Conservation (phyloP, 2,888 invertebrate species). For the Myopa tessellatipennis region DNA sequence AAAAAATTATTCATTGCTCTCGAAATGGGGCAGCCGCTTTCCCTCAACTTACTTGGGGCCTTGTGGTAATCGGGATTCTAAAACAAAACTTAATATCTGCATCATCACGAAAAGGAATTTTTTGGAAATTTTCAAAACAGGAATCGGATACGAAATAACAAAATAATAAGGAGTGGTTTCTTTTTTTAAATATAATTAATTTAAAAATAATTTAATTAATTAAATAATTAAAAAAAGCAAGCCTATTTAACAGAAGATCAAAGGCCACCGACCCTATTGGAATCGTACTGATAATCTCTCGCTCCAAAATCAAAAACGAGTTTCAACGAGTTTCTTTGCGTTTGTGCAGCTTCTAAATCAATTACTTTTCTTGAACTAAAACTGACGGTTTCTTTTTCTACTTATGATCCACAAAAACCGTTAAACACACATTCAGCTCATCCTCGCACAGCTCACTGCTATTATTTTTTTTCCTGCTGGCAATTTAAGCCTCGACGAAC, state of each 20-base stretch:
- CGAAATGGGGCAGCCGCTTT: slow-evolving; percentile 51
- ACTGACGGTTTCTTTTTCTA: not conserved
- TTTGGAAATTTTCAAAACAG: no score
- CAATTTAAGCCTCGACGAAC: no score
- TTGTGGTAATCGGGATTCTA: slow-evolving; percentile 50
- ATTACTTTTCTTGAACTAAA: not conserved
- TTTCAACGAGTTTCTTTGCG: not conserved
- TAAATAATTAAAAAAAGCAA: no score
- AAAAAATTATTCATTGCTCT: slow-evolving; percentile 52
- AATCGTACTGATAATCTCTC: slow-evolving; percentile 56
- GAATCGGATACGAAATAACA: no score
- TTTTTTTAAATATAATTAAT: no score
- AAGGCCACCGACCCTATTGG: slow-evolving; percentile 50
- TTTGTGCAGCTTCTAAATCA: not conserved
- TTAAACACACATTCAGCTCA: slow-evolving; percentile 61
- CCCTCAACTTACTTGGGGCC: slow-evolving; percentile 40
- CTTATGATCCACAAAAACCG: slow-evolving; percentile 60
- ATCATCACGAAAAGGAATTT: no score
- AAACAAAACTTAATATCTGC: not conserved
- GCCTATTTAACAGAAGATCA: no score
- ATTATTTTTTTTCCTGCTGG: slow-evolving; percentile 51
- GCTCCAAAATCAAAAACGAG: slow-evolving; percentile 47
- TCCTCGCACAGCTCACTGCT: slow-evolving; percentile 55
- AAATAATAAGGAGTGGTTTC: no score
- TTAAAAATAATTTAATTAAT: no score